phyloP scores from a whole-genome alignment of 2,888 invertebrate species.

The Diarsia mendica region DNA sequence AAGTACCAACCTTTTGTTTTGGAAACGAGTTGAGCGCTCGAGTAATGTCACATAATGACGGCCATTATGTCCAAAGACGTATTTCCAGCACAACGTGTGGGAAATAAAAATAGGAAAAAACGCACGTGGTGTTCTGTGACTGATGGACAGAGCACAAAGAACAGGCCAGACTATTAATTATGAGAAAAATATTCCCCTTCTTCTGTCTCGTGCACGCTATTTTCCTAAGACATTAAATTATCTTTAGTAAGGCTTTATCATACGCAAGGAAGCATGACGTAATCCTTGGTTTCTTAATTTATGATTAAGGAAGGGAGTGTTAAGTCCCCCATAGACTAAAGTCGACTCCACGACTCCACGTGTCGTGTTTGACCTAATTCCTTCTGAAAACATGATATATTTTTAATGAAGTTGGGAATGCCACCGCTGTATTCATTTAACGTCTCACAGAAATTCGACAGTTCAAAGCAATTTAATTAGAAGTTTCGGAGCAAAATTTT shows the following conservation, averaged over 20 bases:
- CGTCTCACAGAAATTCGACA: slow-evolving; percentile 36
- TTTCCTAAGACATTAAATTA: slow-evolving; percentile 1
- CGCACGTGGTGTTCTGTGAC: slow-evolving; percentile 37
- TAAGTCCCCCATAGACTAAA: slow-evolving; percentile 49
- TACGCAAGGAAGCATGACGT: slow-evolving; percentile 12
- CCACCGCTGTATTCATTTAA: slow-evolving; percentile 21
- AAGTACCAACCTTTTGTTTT: slow-evolving; percentile 52
- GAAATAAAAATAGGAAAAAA: slow-evolving; percentile 69
- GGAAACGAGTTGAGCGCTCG: slow-evolving; percentile 58
- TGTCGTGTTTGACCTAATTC: slow-evolving; percentile 61
- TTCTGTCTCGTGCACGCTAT: not conserved
- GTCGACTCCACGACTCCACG: too few relatives aligned
- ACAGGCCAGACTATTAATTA: slow-evolving; percentile 23
- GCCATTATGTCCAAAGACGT: slow-evolving; percentile 61
- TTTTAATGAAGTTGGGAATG: slow-evolving; percentile 20
- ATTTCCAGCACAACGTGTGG: slow-evolving; percentile 66
- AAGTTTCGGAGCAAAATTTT: slow-evolving; percentile 19
- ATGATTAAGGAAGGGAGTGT: slow-evolving; percentile 33
- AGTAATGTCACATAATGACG: slow-evolving; percentile 65
- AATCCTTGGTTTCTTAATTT: slow-evolving; percentile 44
- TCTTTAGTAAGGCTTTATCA: slow-evolving; percentile 15
- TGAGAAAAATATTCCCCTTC: slow-evolving; percentile 4
- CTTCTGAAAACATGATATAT: slow-evolving; percentile 24
- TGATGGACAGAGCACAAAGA: slow-evolving; percentile 27
- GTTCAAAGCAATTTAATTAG: slow-evolving; percentile 44